Evolutionary conservation across 2,888 invertebrate genomes (phyloP), one percentile per base, ranked within the genome.

Genomic region (Sericinus montela): DNA sequence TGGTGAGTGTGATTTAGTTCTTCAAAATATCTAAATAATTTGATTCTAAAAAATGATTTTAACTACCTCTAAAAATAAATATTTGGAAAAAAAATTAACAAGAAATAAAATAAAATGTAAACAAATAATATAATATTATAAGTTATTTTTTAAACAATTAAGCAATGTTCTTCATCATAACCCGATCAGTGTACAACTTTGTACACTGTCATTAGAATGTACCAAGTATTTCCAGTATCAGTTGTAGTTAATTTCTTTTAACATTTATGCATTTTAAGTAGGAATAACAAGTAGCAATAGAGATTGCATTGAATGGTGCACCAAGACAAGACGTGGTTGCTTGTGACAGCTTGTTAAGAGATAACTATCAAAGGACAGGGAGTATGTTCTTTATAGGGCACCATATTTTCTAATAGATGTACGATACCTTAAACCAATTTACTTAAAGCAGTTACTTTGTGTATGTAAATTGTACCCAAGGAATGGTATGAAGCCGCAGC

Each of bases 371-470:
- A 55, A 62, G 62, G 67, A 72, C 72, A 65, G 65, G 61, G 63
- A 59, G 59, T 57, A 63, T 66, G 72, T 81, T 80, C 82, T 86
- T 86, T 86, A 86, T 78, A 75, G 68, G 64, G 63, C 67, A 66
- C 74, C 70, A 72, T 72, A 67, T 65, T 67, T 67, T 57, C 60
- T 55, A 54, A 62, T 62, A 75, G 79, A 77, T 75, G 62, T 65
- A 71, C 70, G 75, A 75, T 54, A 55, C 6, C 63, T 68, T 71
- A 70, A 75, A 76, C 74, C 70, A 77, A 84, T 81, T 80, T 72
- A 70, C 55, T 57, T 57, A 58, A 63, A 62, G 67, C 63, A 60
- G 61, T 65, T 61, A 64, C 71, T 70, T 69, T 57, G 67, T 64
- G 51, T 54, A 53, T 41, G 44, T 36, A 45, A 46, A 32, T 8